Base-by-base conservation (phyloP, 1,140 invertebrate species). In the Spodoptera frugiperda region DNA sequence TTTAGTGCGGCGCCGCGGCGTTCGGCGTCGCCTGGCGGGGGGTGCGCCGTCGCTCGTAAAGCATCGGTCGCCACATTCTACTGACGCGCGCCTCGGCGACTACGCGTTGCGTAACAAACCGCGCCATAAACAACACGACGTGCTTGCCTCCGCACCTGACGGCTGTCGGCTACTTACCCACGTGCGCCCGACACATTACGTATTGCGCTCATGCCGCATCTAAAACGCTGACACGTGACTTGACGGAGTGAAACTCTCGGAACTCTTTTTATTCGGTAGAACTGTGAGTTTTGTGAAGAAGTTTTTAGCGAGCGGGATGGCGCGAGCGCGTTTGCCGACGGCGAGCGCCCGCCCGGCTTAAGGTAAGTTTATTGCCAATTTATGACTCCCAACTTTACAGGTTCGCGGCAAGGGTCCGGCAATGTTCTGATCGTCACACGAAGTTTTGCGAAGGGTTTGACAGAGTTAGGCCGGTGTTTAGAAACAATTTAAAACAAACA, bases 21-120 rank as follows among this genome's bases (percentile, higher is more conserved):
- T 91, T 84, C 82, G 89, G 84, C 89, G 86, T 88, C 88, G 89
- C 86, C 78, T 72, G 86, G 87, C 82, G 89, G 88, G 88, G 91
- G 88, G 90, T 84, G 88, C 84, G 87, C 83, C 89, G 88, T 87
- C 88, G 88, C 88, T 94, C 93, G 92, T 94, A 94, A 94, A 94
- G 84, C 91, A 94, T 94, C 93, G 92, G 91, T 87, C 93, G 89
- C 87, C 92, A 94, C 93, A 94, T 91, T 94, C 93, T 86, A 89
- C 91, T 94, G 93, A 94, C 93, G 93, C 92, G 93, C 90, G 90
- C 84, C 89, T 87, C 86, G 91, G 90, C 89, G 89, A 91, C 88
- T 89, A 93, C 93, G 92, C 92, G 93, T 93, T 93, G 92, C 91
- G 92, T 92, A 94, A 94, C 90, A 84, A 86, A 87, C 77, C 89